Evolutionary conservation across 2,888 invertebrate genomes (phyloP).

Genomic region (Lasius fuliginosus): DNA sequence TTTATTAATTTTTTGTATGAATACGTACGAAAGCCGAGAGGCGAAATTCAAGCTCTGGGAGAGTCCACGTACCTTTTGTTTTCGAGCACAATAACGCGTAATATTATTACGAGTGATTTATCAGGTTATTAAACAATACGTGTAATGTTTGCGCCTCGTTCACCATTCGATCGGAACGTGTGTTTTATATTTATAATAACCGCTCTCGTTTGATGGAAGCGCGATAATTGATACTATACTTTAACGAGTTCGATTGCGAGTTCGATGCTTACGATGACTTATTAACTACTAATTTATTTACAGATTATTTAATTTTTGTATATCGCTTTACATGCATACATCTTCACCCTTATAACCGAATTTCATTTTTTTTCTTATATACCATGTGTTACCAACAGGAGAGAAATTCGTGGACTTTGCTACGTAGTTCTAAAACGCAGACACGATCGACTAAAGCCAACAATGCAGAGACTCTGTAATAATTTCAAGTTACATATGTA

Average conservation of each 20-base stretch:
- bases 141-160: neutral
- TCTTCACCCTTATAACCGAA: neutral
- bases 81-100: neutral
- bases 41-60: neutral
- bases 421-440: neutral
- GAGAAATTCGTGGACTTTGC: neutral
- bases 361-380: neutral
- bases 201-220: neutral
- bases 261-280: neutral
- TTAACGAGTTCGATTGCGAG: neutral
- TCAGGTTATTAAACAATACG: neutral
- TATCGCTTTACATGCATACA: neutral
- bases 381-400: neutral
- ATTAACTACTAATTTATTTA: neutral
- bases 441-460: neutral
- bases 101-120: neutral
- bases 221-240: neutral
- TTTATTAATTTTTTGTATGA: neutral
- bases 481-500: neutral
- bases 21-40: neutral
- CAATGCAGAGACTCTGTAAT: neutral
- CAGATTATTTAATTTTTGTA: neutral
- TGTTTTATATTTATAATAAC: neutral
- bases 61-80: neutral
- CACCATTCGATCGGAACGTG: neutral